A percentile compares a stretch with the other conserved stretches of the same genome.
Conservation (phyloP, 2,888 invertebrate species). For the Deilephila porcellus region DNA sequence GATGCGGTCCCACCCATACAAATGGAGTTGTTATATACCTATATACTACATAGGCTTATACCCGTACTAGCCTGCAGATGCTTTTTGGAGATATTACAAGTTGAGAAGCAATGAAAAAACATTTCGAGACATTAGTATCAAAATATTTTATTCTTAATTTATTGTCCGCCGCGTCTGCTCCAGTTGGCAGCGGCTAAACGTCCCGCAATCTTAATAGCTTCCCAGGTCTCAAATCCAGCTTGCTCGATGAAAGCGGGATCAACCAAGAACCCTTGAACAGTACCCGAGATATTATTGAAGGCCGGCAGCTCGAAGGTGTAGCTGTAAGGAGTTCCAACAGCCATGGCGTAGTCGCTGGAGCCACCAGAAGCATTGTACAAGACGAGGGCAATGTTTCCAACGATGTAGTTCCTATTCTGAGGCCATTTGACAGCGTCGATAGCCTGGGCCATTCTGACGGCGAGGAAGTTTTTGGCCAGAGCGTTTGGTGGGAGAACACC, state of each 20-base stretch:
- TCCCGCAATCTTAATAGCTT: constrained; percentile 82
- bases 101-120: no score
- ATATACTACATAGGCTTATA: no score
- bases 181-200: constrained; percentile 51
- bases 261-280: constrained; percentile 81
- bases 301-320: constrained; percentile 87
- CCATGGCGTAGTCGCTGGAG: constrained; percentile 86
- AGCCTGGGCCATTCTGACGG: constrained; percentile 69
- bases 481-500: constrained; percentile 78
- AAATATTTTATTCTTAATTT: constrained; percentile 8
- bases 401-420: constrained; percentile 70
- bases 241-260: constrained; percentile 82
- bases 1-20: no score
- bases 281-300: constrained; percentile 59
- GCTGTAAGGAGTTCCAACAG: constrained; percentile 77
- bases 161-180: constrained; percentile 28
- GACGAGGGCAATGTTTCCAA: constrained; percentile 76
- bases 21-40: no score
- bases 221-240: constrained; percentile 86
- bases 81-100: no score
- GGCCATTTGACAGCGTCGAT: constrained; percentile 77
- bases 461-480: constrained; percentile 67
- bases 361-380: constrained; percentile 86
- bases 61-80: no score
- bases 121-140: not conserved